Percentiles rank a stretch among this genome's conserved stretches.
These are phyloP conservation scores for Metopia argyrocephala DNA, from an alignment of 2,888 invertebrate species.

Conservation along the genomic window DNA sequence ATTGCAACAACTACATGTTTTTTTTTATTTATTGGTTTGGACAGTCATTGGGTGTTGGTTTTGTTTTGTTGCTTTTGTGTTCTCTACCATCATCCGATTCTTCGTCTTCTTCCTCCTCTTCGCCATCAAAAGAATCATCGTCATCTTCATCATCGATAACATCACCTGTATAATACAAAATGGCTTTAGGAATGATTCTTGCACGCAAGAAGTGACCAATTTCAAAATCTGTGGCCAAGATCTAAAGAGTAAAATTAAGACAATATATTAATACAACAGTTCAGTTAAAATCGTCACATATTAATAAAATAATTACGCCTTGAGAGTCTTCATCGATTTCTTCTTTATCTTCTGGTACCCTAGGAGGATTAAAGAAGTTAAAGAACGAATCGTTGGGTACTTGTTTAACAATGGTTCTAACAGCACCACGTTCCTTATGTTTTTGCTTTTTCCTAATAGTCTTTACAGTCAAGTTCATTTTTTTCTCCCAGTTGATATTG, in stretches of 20 bases:
- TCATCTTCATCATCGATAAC: conserved; percentile 87
- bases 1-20: background rate
- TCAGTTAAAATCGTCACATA: background rate
- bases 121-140: conserved; percentile 81
- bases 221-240: conserved; percentile 97
- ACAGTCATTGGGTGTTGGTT: conserved; percentile 82
- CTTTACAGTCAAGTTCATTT: conserved; percentile 97
- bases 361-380: conserved; percentile 98
- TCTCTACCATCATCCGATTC: conserved; percentile 82
- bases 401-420: conserved; percentile 95
- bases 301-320: conserved; percentile 68
- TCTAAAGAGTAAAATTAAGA: conserved; percentile 66
- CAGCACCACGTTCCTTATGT: conserved; percentile 96
- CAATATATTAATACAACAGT: conserved; percentile 1
- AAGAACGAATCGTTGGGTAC: conserved; percentile 99
- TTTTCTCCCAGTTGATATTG: conserved; percentile 97
- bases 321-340: conserved; percentile 94
- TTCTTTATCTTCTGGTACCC: conserved; percentile 88
- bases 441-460: conserved; percentile 98
- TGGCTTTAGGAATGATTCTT: conserved; percentile 97
- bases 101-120: conserved; percentile 81
- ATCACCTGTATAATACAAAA: conserved; percentile 97
- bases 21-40: conserved; percentile 82
- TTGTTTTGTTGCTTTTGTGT: conserved; percentile 73
- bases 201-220: conserved; percentile 99